Evolutionary conservation across 1,140 invertebrate species (phyloP).

Genomic region (Diorhabda carinulata): DNA sequence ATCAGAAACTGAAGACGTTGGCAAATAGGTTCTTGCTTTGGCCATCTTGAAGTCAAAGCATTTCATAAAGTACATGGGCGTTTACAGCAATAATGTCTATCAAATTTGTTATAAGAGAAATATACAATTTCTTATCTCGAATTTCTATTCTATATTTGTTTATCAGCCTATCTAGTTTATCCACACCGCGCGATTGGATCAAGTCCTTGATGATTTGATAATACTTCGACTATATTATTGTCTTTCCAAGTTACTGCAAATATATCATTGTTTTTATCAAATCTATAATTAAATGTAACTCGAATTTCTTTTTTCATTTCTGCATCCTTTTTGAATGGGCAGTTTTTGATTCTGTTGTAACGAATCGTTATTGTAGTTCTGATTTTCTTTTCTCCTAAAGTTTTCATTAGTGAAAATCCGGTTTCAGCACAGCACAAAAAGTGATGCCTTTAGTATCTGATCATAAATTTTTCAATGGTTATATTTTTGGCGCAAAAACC

Average conservation of each 20-base stretch:
- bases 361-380: slow-evolving; percentile 21
- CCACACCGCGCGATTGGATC: slow-evolving; percentile 25
- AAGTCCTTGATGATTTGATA: slow-evolving; percentile 36
- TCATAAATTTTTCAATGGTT: neutral
- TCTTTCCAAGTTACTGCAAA: slow-evolving; percentile 25
- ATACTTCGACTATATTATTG: slow-evolving; percentile 12
- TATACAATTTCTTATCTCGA: neutral
- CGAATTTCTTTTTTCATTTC: slow-evolving; percentile 13
- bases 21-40: neutral
- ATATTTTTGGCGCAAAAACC: neutral
- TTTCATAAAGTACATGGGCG: neutral
- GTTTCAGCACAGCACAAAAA: neutral
- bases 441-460: neutral
- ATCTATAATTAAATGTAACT: slow-evolving; percentile 16
- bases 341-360: slow-evolving; percentile 23
- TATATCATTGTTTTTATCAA: slow-evolving; percentile 19
- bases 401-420: neutral
- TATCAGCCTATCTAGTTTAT: neutral
- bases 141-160: neutral
- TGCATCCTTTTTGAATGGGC: slow-evolving; percentile 16
- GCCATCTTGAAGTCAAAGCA: neutral
- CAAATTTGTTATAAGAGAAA: neutral
- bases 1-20: neutral
- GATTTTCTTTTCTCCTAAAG: slow-evolving; percentile 4
- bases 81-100: neutral